Conservation (phyloP, 2,113 vertebrate genomes). For the Bucco capensis region DNA sequence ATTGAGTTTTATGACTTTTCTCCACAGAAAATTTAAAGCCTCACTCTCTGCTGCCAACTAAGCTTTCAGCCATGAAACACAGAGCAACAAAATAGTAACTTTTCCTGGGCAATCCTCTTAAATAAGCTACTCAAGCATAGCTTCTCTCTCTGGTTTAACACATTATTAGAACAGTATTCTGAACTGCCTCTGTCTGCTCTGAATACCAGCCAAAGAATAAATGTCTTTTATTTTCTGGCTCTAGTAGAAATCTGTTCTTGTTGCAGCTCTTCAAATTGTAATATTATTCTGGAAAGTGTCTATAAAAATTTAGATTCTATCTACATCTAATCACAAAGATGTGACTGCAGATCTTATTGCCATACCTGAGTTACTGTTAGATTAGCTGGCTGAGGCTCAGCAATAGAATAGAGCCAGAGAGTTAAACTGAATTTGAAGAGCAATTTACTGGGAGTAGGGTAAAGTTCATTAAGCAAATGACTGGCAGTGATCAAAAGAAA, state of each 20-base stretch:
- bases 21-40: background rate
- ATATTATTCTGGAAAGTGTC: background rate
- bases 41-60: background rate
- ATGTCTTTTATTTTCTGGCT: background rate
- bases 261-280: background rate
- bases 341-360: background rate
- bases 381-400: background rate
- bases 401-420: background rate
- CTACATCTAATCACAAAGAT: background rate
- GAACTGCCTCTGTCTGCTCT: background rate
- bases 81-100: background rate
- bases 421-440: constrained; percentile 22
- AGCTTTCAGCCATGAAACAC: background rate
- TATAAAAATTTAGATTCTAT: background rate
- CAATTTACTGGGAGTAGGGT: background rate
- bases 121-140: background rate
- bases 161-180: background rate
- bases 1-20: background rate
- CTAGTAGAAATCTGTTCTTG: background rate
- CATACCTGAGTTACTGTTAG: background rate
- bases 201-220: background rate
- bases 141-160: background rate
- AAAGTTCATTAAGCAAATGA: constrained; percentile 44
- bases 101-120: background rate
- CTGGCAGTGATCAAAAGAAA: background rate